phyloP scores from a whole-genome alignment of 2,797 vertebrate species.

The Alosa sapidissima region DNA sequence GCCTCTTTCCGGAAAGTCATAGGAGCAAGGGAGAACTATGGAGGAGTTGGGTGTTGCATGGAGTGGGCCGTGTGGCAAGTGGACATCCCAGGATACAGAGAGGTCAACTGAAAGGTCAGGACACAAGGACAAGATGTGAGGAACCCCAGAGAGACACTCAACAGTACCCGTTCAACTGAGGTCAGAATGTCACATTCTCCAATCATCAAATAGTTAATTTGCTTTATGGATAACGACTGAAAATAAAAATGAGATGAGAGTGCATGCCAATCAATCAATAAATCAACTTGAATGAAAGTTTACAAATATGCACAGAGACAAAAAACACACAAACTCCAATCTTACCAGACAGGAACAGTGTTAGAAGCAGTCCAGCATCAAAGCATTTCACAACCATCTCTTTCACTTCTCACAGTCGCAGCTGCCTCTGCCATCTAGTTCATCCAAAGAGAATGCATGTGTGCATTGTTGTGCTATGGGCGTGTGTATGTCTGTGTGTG shows the following conservation, averaged over 20 bases:
- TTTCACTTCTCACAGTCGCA: neutral
- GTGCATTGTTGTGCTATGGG: neutral
- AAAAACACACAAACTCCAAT: neutral
- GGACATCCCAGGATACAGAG: slow-evolving; percentile 66
- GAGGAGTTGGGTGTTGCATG: slow-evolving; percentile 63
- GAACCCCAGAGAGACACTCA: too few relatives aligned
- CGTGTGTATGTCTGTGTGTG: neutral
- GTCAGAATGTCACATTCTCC: too few relatives aligned
- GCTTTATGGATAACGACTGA: too few relatives aligned
- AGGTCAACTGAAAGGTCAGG: slow-evolving; percentile 51
- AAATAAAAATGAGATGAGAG: too few relatives aligned
- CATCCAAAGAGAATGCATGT: neutral
- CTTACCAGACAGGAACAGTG: neutral
- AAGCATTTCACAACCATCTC: neutral
- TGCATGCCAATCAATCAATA: too few relatives aligned
- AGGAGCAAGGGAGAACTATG: slow-evolving; percentile 70
- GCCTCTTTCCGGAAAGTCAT: slow-evolving; percentile 63
- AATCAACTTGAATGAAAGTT: too few relatives aligned
- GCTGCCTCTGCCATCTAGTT: neutral
- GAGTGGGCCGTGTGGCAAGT: slow-evolving; percentile 56
- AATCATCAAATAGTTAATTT: too few relatives aligned
- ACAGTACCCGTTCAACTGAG: neutral
- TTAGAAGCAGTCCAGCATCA: neutral
- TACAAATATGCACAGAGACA: neutral
- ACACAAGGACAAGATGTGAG: too few relatives aligned